These are phyloP conservation scores for Calypte anna DNA, from an alignment of 2,113 vertebrate genomes.

Conservation along the genomic window DNA sequence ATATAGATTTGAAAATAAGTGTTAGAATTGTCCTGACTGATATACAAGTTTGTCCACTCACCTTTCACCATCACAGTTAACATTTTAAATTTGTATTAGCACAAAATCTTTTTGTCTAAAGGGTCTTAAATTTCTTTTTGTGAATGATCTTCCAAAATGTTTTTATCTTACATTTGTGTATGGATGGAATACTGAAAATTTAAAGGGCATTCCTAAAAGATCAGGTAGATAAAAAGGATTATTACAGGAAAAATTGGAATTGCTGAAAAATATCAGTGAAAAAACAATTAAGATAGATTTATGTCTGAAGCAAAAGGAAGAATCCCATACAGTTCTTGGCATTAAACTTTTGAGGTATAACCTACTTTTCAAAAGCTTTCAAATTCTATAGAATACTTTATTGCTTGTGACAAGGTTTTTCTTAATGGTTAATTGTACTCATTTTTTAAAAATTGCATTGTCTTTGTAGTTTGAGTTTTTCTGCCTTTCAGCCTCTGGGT, in stretches of 20 bases:
- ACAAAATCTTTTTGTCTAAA: neutral
- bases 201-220: neutral
- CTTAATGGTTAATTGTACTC: neutral
- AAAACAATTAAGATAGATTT: neutral
- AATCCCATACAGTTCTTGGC: neutral
- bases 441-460: neutral
- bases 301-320: neutral
- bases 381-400: neutral
- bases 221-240: neutral
- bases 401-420: neutral
- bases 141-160: neutral
- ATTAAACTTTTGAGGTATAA: neutral
- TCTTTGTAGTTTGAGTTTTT: neutral
- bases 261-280: neutral
- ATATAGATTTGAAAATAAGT: neutral
- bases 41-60: neutral
- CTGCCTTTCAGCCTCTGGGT: neutral
- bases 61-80: fast-evolving
- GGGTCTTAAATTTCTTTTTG: neutral
- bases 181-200: neutral
- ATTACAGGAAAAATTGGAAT: neutral
- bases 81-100: neutral
- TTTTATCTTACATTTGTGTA: neutral
- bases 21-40: neutral
- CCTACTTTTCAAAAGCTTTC: neutral